A percentile compares a stretch with the other conserved stretches of the same genome.
phyloP scores from a whole-genome alignment of 2,113 vertebrate species.

The Uria lomvia region DNA sequence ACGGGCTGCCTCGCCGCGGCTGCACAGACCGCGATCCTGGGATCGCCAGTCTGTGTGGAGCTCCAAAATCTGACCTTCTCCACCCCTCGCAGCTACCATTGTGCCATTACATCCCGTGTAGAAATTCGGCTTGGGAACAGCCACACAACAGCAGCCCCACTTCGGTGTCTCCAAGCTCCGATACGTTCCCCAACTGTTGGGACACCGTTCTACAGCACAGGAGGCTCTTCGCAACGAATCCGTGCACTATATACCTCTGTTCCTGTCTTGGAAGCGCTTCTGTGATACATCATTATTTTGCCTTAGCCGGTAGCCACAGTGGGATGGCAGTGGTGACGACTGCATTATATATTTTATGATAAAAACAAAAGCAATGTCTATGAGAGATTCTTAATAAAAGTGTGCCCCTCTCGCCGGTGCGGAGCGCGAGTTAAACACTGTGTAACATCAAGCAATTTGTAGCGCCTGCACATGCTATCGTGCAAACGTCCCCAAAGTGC shows the following conservation, averaged over 20 bases:
- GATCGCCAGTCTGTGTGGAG: background rate
- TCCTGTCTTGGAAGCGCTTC: background rate
- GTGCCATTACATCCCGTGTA: background rate
- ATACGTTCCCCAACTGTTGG: accelerated
- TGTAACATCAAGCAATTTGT: slow-evolving; percentile 4
- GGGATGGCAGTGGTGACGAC: background rate
- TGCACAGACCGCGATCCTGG: accelerated
- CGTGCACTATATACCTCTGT: accelerated
- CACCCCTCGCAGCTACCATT: background rate
- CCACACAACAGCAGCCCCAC: accelerated
- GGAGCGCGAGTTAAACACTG: background rate
- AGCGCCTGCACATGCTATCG: background rate
- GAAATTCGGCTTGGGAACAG: background rate
- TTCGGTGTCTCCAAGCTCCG: background rate
- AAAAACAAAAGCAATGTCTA: background rate
- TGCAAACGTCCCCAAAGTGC: background rate
- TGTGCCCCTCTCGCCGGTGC: background rate
- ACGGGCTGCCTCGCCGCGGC: background rate
- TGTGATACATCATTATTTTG: background rate
- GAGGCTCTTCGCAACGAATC: background rate
- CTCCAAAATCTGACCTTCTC: background rate
- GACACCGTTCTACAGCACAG: background rate
- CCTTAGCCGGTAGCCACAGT: background rate
- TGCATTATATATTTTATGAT: slow-evolving; percentile 16
- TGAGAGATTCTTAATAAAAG: slow-evolving; percentile 11